Percentiles rank a stretch among this genome's conserved stretches.
phyloP scores from a whole-genome alignment of 2,797 vertebrate genomes.

The Pelobates cultripes region DNA sequence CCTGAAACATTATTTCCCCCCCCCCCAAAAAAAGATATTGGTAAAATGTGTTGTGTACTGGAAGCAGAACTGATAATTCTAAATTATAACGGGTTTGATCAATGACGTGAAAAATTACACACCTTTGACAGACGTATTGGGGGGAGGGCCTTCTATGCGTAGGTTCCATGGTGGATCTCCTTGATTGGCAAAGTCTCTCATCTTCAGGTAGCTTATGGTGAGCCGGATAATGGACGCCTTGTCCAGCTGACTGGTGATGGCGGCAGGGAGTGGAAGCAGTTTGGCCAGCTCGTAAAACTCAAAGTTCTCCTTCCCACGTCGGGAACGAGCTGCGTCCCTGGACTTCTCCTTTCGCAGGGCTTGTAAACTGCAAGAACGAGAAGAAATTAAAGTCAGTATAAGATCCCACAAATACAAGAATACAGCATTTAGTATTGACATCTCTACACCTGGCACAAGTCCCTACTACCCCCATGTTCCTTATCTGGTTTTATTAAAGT shows the following conservation, averaged over 20 bases:
- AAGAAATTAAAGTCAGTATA: too few species aligned
- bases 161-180: constrained; percentile 97
- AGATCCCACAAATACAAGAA: too few species aligned
- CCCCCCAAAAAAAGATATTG: too few species aligned
- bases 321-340: constrained; percentile 92
- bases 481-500: too few species aligned
- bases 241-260: constrained; percentile 97
- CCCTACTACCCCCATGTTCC: too few species aligned
- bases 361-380: constrained; percentile 85
- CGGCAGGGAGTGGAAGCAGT: constrained; percentile 93
- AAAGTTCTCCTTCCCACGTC: constrained; percentile 97
- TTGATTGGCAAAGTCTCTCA: constrained; percentile 97
- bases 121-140: constrained; percentile 98
- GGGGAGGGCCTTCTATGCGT: constrained; percentile 92
- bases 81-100: neutral
- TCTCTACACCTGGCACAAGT: too few species aligned
- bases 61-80: neutral
- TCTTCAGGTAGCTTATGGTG: constrained; percentile 98
- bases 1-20: too few species aligned
- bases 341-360: constrained; percentile 98
- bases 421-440: too few species aligned
- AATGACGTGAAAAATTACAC: constrained; percentile 47
- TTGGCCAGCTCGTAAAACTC: constrained; percentile 98
- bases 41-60: neutral
- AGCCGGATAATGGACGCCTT: constrained; percentile 98